These are phyloP conservation scores for Lepidotrigona ventralis DNA, from an alignment of 1,140 invertebrate genomes.

Conservation along the genomic window DNA sequence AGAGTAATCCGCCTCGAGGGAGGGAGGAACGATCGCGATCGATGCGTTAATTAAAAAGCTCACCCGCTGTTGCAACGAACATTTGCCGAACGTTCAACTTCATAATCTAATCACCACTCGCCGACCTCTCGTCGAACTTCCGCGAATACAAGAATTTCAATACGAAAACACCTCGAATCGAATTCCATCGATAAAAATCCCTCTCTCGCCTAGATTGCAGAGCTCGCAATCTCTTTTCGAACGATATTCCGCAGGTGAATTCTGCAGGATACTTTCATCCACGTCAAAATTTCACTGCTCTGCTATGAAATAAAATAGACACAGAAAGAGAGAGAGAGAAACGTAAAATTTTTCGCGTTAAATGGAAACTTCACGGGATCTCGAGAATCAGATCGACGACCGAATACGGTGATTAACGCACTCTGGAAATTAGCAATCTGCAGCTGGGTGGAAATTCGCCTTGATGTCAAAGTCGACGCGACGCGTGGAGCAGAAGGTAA, in stretches of 20 bases:
- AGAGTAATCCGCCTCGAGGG: neutral
- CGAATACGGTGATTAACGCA: conserved; percentile 26
- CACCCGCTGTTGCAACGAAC: neutral
- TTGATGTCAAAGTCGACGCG: conserved; percentile 28
- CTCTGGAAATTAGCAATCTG: conserved; percentile 10
- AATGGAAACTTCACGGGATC: neutral
- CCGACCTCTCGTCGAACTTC: neutral
- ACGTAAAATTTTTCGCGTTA: neutral
- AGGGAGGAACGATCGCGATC: neutral
- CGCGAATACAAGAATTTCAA: neutral
- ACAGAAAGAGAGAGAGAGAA: neutral
- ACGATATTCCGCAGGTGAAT: conserved; percentile 1
- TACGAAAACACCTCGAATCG: neutral
- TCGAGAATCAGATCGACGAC: neutral
- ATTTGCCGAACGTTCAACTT: neutral
- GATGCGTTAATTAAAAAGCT: conserved; percentile 26
- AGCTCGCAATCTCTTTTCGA: neutral
- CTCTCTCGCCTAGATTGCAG: neutral
- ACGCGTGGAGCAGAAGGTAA: neutral
- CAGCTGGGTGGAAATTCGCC: neutral
- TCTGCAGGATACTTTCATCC: neutral
- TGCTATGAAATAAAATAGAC: neutral
- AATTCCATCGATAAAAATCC: conserved; percentile 9
- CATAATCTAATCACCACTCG: conserved; percentile 3
- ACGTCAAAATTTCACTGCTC: neutral